Evolutionary conservation across 2,113 vertebrate species (phyloP), one percentile per base, ranked within the genome.

Genomic region (Cnemophilus loriae): DNA sequence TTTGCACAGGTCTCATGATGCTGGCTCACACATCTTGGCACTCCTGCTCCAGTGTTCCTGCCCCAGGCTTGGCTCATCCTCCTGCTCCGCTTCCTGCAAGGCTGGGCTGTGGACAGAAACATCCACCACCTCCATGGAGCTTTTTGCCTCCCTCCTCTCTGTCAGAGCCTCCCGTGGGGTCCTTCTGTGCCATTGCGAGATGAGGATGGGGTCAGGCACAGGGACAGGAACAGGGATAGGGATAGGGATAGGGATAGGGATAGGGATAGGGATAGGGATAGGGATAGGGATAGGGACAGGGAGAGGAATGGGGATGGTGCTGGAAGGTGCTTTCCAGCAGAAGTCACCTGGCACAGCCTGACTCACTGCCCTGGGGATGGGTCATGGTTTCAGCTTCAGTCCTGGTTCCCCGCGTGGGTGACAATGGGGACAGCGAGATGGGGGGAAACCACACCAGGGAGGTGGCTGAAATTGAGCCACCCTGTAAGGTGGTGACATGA

Each of bases 381-480:
- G 69, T 94, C 96, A 95, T 28, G 90, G 95, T 97, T 97, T 97
- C 96, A 91, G 81, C 92, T 71, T 84, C 15, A 94, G 92, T 49
- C 73, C 81, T 15, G 20, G 39, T 63, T 95, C 64, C 59, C 47
- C 1, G 3, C 91, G 87, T 93, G 89, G 42, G 78, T 84, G 92
- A 96, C 9, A 4, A 42, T 26, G 44, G 50, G 84, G 84, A 93
- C 64, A 67, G 73, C 0, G 1, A 13, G 35, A 91, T 46, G 35
- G 64, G 65, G 83, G 87, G 52, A 89, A 86, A 78, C 73, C 57
- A 24, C 1, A 1, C 22, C 0, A 7, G 63, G 68, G 87, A 68
- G 44, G 52, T 55, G 87, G 30, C 27, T 35, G 63, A 61, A 27
- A 35, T 4, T 87, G 84, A 95, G 69, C 46, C 60, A 64, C 8